Base-by-base conservation (phyloP, 1,140 invertebrate genomes). In the Eulimnadia texana region DNA sequence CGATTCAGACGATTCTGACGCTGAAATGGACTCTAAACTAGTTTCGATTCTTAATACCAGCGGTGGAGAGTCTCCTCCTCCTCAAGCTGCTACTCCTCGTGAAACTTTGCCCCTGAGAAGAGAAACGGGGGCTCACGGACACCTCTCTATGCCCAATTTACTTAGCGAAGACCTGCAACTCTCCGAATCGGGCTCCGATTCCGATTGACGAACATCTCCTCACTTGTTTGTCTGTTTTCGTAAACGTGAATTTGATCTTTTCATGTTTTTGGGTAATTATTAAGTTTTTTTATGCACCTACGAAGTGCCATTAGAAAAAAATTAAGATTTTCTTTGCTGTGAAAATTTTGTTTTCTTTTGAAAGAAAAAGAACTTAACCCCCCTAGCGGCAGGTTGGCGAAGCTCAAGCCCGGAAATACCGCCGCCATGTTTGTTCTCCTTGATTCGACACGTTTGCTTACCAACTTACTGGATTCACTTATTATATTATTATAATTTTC, bases 111-210 rank as follows among this genome's bases (percentile, higher is more conserved):
- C 23, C 47, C 25, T 49, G 23, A 53, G 49, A 27, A 58, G 55
- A 51, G 53, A 61, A 0, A 58, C 3, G n/a, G 50, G 52, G 54
- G 20, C 42, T 11, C 28, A 64, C 55, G 29, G 51, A 63, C 56
- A 72, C 54, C 69, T 76, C 51, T 60, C 76, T 1, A 72, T 81
- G 70, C 77, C 78, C 11, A 73, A 74, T 65, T 74, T 84, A 63
- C 74, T 85, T 51, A 82, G 80, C 70, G 83, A 86, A 67, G 85
- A 88, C 73, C 76, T 88, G 65, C 82, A 84, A 70, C 75, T 88
- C 60, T 88, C 85, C 50, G 85, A 88, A 75, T 80, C 81, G n/a
- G 81, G 80, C 63, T 82, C 81, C 52, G 82, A 83, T 58, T 78
- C 76, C 57, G 75, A 79, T 68, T 73, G 65, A 72, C 52, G 28